Base-by-base conservation (phyloP, 1,140 invertebrate species). In the Pygmarrhopalites habei region DNA sequence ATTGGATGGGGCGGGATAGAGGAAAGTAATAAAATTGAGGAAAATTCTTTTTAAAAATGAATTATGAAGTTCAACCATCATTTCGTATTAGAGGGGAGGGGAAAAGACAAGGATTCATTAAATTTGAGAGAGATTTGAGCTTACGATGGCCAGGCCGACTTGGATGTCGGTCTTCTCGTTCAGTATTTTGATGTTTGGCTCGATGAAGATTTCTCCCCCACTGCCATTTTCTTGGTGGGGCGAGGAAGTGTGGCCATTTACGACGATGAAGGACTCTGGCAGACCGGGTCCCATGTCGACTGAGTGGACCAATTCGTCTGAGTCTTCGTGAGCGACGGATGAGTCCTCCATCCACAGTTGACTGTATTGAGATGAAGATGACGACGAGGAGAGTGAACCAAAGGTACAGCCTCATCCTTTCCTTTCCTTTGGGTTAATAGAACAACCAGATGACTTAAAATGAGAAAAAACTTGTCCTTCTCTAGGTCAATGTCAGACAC, bases 401-500 rank as follows among this genome's bases (percentile, higher is more conserved):
- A 32, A 62, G 60, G 52, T 30, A 47, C 60, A 56, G 32, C 60
- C 39, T 62, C 60, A 62, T 62, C 52, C 51, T 62, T 51, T 51
- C 19, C 49, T 55, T 62, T 55, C 51, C 52, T 26, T 51, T 51
- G 35, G 65, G 65, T 67, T 61, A 67, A 60, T 67, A 67, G 60
- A 67, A 67, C 65, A 67, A 67, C 51, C 39, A 67, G 61, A 62
- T 49, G n/a, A n/a, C 57, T 63, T 59, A 60, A 67, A 63, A 60
- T 60, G 35, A 61, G 59, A 46, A 67, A 62, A 60, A 67, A 67
- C 65, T 60, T 47, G 65, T 63, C 49, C 58, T 67, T 64, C 58
- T 60, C 61, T 63, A 63, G 65, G 65, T 67, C 65, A 67, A 67
- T 67, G 61, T 67, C 65, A 67, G 60, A 67, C 46, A 43, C 39